Conservation (phyloP, 64 coral and sea anemone genomes). For the Porites lutea region DNA sequence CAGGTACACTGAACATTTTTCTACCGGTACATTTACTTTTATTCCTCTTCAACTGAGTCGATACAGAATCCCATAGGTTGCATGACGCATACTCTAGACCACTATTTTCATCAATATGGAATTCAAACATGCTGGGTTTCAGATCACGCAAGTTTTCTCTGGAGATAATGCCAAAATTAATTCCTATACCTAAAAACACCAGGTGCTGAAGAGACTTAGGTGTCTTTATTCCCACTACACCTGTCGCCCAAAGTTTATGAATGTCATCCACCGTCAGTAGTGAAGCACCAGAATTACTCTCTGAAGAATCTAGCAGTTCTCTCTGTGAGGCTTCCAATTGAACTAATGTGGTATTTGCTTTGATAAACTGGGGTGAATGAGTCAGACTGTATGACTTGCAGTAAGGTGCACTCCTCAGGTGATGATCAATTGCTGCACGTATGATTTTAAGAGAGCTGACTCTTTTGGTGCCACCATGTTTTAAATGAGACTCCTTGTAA, state of each 20-base stretch:
- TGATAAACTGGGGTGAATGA: constrained; percentile 21
- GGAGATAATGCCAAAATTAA: constrained; percentile 91
- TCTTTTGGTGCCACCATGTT: constrained; percentile 57
- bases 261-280: constrained; percentile 68
- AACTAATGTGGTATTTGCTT: constrained; percentile 12
- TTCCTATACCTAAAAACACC: constrained; percentile 78
- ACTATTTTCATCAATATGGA: constrained; percentile 60
- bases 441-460: constrained; percentile 64
- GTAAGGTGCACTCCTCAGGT: constrained; percentile 45
- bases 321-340: background rate
- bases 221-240: constrained; percentile 75
- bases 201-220: constrained; percentile 80
- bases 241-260: constrained; percentile 69
- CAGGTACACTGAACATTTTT: constrained; percentile 53
- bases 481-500: constrained; percentile 54
- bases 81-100: constrained; percentile 63
- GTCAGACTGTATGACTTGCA: constrained; percentile 59
- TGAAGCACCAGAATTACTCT: constrained; percentile 34
- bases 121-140: constrained; percentile 81
- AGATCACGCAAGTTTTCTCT: constrained; percentile 68
- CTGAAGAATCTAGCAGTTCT: constrained; percentile 32
- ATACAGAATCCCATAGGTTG: constrained; percentile 41
- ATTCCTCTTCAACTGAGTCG: constrained; percentile 64
- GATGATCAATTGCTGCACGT: constrained; percentile 66
- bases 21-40: constrained; percentile 56